A percentile compares a stretch with the other conserved stretches of the same genome.
Evolutionary conservation across 2,797 vertebrate genomes (phyloP).

Genomic region (Syndactyla subalaris): DNA sequence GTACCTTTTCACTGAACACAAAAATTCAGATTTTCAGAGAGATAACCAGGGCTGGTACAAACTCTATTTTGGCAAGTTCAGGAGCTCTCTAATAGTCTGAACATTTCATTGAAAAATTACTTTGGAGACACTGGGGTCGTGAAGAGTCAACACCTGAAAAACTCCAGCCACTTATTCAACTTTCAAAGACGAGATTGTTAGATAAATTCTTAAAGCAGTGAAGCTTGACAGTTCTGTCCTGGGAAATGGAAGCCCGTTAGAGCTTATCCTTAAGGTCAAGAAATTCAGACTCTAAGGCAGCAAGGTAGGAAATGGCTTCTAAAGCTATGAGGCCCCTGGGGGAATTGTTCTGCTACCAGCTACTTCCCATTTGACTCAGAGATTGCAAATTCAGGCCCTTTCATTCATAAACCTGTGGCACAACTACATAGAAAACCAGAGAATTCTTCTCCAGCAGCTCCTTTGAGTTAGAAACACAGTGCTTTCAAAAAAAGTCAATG

Average conservation of each 20-base stretch:
- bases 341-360: not conserved
- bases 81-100: not conserved
- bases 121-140: not conserved
- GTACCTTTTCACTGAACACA: not conserved
- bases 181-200: not conserved
- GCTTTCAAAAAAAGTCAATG: not conserved
- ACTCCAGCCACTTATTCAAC: not conserved
- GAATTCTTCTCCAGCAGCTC: not conserved
- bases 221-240: not conserved
- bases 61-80: not conserved
- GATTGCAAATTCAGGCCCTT: not conserved
- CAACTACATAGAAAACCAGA: not conserved
- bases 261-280: not conserved
- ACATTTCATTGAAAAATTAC: not conserved
- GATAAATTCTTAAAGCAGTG: not conserved
- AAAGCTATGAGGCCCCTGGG: not conserved
- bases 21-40: not conserved
- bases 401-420: not conserved
- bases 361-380: not conserved
- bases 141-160: not conserved
- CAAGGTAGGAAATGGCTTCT: not conserved
- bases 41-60: not conserved
- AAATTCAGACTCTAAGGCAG: not conserved
- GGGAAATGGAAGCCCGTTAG: not conserved
- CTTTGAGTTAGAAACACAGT: not conserved